A percentile compares a stretch with the other conserved stretches of the same genome.
These are phyloP conservation scores for Ochropleura leucogaster DNA, from an alignment of 2,888 invertebrate genomes.

Conservation along the genomic window DNA sequence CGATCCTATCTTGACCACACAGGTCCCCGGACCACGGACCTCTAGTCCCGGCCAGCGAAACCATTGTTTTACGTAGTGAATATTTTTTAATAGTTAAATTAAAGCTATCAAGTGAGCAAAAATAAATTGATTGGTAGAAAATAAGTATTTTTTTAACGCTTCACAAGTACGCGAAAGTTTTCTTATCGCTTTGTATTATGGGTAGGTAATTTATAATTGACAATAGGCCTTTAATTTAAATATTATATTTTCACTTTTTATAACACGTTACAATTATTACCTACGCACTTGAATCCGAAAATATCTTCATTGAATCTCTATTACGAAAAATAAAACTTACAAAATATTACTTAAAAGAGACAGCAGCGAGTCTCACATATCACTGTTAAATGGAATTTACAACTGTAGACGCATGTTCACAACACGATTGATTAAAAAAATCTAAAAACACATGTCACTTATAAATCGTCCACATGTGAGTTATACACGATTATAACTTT, in stretches of 20 bases:
- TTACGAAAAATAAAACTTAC: slow-evolving; percentile 16
- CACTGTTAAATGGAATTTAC: slow-evolving; percentile 27
- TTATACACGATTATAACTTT: slow-evolving; percentile 29
- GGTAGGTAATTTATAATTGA: neutral
- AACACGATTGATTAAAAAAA: slow-evolving; percentile 30
- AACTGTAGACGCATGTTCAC: slow-evolving; percentile 25
- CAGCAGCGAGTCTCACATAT: neutral
- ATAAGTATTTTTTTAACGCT: neutral
- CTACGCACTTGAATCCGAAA: neutral
- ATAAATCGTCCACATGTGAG: slow-evolving; percentile 42
- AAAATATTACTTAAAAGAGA: neutral
- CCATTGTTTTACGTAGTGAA: slow-evolving; percentile 60
- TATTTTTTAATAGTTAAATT: slow-evolving; percentile 17
- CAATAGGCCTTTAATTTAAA: neutral
- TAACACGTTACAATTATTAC: neutral
- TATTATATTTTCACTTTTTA: neutral
- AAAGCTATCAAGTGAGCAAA: neutral
- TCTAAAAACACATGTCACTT: slow-evolving; percentile 27
- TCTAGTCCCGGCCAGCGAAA: slow-evolving; percentile 55
- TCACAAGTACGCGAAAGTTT: neutral
- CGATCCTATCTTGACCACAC: slow-evolving; percentile 79
- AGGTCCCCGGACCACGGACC: slow-evolving; percentile 67
- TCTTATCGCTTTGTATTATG: neutral
- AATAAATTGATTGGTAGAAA: neutral
- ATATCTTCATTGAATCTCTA: neutral